phyloP scores from a whole-genome alignment of 2,797 vertebrate species.

The Argentina silus region DNA sequence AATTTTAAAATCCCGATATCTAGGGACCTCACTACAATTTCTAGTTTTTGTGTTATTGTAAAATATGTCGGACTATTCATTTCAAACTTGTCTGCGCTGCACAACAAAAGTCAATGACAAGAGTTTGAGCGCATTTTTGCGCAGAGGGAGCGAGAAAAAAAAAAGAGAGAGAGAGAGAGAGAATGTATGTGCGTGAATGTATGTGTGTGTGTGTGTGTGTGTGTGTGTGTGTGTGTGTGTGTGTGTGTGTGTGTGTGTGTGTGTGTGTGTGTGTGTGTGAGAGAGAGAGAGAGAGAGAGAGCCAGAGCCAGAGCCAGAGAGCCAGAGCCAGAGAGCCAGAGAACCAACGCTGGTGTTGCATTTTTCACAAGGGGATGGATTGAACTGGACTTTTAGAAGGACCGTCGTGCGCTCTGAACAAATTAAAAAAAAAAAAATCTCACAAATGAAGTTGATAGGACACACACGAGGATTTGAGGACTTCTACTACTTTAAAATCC shows the following conservation, averaged over 20 bases:
- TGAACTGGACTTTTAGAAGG: neutral
- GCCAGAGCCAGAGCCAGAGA: neutral
- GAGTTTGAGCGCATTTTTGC: too few species aligned
- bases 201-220: too few species aligned
- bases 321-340: slow-evolving; percentile 1
- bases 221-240: too few species aligned
- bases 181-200: too few species aligned
- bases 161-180: too few species aligned
- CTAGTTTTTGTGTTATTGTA: too few species aligned
- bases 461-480: neutral
- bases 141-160: too few species aligned
- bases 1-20: too few species aligned
- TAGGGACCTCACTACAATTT: too few species aligned
- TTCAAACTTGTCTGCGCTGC: too few species aligned
- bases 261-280: neutral
- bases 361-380: slow-evolving; percentile 5
- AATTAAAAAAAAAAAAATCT: neutral
- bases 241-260: neutral
- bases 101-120: too few species aligned
- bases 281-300: slow-evolving; percentile 1
- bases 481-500: neutral
- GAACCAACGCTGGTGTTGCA: slow-evolving; percentile 8
- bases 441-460: neutral
- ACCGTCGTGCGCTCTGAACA: neutral
- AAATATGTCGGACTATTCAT: too few species aligned